Evolutionary conservation across 2,113 vertebrate species (phyloP).

Genomic region (Suncus etruscus): DNA sequence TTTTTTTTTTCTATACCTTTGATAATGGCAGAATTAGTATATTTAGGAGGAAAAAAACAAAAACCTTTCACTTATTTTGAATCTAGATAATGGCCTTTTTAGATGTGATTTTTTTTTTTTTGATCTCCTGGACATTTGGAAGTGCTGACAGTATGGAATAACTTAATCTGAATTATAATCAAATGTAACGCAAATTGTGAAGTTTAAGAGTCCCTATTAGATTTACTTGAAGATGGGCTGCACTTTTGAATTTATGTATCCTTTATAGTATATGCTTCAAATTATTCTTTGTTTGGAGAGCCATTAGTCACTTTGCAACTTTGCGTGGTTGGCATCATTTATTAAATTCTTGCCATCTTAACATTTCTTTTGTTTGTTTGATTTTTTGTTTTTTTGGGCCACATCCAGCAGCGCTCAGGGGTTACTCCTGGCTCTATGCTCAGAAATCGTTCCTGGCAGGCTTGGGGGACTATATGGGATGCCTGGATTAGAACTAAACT

Average conservation of each 20-base stretch:
- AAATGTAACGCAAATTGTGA: too few relatives aligned
- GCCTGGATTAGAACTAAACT: too few relatives aligned
- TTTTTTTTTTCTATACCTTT: slow-evolving; percentile 2
- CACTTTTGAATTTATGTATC: neutral
- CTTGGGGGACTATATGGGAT: too few relatives aligned
- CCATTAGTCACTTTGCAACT: neutral
- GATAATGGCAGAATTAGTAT: neutral
- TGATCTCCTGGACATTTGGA: neutral
- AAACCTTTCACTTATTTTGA: neutral
- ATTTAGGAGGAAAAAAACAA: neutral
- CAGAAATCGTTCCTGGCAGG: too few relatives aligned
- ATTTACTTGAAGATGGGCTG: neutral
- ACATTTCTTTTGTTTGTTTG: slow-evolving; percentile 45
- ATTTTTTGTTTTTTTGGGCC: slow-evolving; percentile 13
- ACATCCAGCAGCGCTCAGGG: too few relatives aligned
- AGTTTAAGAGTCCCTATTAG: too few relatives aligned
- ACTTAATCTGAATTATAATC: neutral
- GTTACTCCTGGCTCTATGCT: too few relatives aligned
- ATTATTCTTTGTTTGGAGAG: neutral
- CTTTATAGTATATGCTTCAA: neutral
- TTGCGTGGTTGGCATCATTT: neutral
- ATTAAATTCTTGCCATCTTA: slow-evolving; percentile 17
- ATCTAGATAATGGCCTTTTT: neutral
- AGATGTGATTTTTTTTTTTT: slow-evolving; percentile 55
- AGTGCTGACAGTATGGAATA: neutral